Base-by-base conservation (phyloP, 2,888 invertebrate species). In the Spodoptera littoralis region DNA sequence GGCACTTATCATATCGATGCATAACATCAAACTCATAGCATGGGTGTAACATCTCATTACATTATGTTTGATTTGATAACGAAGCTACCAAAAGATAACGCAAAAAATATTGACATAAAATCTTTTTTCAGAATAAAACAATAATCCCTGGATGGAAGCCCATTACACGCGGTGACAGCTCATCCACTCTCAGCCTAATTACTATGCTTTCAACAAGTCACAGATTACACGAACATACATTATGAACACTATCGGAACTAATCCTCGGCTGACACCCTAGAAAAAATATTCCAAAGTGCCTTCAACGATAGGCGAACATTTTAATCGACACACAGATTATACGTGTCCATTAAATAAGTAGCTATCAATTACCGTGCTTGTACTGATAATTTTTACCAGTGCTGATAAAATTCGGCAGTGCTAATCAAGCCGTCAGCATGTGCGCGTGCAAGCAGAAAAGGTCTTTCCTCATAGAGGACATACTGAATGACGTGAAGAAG, bases 311-410 rank as follows among this genome's bases (percentile, higher is more conserved):
- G 57, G 56, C 55, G 56, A 58, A 69, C 73, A 70, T 78, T 73
- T 77, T 83, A 87, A 84, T 87, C 86, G 77, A 73, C 76, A 80
- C 80, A 81, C 79, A 90, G 91, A 92, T 92, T 90, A 91, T 85
- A 84, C 73, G 82, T 86, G 87, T 90, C 92, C 92, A 92, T 92
- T 92, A 91, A 92, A 91, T 90, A 90, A 91, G 90, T 90, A 91
- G 91, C 91, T 92, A 93, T 93, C 93, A 93, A 94, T 93, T 93
- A 92, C 87, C 80, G 78, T 79, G 76, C 79, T 85, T 82, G 81
- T 84, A 82, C 85, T 86, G 89, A 89, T 90, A 90, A 88, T 84
- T 81, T 81, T 82, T 80, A 80, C 67, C 78, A 72, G 70, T 36
- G 53, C 64, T 73, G 91, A 92, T 93, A 92, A 91, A 85, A 84